phyloP scores from a whole-genome alignment of 2,797 vertebrate genomes.

The Hydrolagus colliei region DNA sequence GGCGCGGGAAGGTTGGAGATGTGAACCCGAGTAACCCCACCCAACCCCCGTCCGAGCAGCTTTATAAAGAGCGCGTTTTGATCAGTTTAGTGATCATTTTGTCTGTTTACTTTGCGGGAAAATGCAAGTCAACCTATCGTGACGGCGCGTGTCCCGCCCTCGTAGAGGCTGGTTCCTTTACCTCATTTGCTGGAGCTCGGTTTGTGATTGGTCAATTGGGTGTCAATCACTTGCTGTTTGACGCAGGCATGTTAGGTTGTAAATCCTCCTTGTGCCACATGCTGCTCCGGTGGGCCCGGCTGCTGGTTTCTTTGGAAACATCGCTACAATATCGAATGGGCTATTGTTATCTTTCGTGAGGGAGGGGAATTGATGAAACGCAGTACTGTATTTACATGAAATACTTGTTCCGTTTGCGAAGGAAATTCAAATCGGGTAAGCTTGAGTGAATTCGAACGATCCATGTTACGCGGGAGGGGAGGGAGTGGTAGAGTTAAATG shows the following conservation, averaged over 20 bases:
- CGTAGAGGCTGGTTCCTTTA: background rate
- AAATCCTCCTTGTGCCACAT: background rate
- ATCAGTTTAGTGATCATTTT: background rate
- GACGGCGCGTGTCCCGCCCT: background rate
- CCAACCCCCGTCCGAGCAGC: no score
- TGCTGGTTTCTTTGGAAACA: no score
- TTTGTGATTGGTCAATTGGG: background rate
- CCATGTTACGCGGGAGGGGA: no score
- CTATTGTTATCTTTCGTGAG: background rate
- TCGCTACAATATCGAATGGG: background rate
- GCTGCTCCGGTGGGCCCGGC: background rate
- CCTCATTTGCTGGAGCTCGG: background rate
- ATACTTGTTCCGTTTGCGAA: no score
- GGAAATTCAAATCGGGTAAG: background rate
- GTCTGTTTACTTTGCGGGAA: background rate
- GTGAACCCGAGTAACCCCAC: background rate
- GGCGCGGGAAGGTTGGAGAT: background rate
- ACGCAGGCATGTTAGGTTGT: background rate
- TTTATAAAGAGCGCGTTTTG: no score
- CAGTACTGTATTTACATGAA: background rate
- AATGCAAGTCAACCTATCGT: background rate
- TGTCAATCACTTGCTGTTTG: background rate
- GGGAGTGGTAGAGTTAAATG: background rate
- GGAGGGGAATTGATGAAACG: background rate
- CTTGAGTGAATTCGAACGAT: background rate